Base-by-base conservation (phyloP, 2,888 invertebrate genomes). In the Drosophila nigritarsus region DNA sequence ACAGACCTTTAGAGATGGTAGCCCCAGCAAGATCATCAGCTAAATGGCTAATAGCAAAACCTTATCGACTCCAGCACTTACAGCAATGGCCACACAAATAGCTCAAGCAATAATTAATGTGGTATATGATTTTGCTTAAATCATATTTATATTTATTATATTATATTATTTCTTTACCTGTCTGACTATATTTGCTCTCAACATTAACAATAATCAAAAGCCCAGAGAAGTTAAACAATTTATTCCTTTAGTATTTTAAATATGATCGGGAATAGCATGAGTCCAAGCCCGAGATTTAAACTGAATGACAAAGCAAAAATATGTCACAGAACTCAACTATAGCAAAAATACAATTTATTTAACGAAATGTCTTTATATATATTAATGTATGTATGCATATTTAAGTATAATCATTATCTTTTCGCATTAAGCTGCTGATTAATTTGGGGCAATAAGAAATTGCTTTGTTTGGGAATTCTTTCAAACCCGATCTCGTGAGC, bases 1-100 rank as follows among this genome's bases (percentile, higher is more conserved):
- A 60, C 36, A 40, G 27, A 38, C 51, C 32, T 3, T 67, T 70
- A 74, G 75, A 58, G 80, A 79, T 80, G 80, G 60, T 27, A 69
- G 62, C 55, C 58, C 58, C 7, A 24, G 6, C 45, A 50, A 5
- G 48, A 74, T 74, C 75, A 34, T 29, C 30, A 49, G 59, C 15
- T 18, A 51, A 27, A 27, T 24, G 34, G 27, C 54, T 18, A 55
- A 50, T 18, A 29, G 13, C 24, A 29, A 11, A 50, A 6, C 18
- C 15, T 27, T 24, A 48, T 8, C 24, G 15, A 3, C 24, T 48
- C 27, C 18, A n/a, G 18, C 38, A 38, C 34, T n/a, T 13, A 55
- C 54, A 54, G 36, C 54, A 5, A 18, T 36, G 50, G 50, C 24
- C 49, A 49, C 27, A 49, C 24, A 15, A 49, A 9, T 49, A 49